Conservation (phyloP, 2,113 vertebrate species). For the Raja brachyura region DNA sequence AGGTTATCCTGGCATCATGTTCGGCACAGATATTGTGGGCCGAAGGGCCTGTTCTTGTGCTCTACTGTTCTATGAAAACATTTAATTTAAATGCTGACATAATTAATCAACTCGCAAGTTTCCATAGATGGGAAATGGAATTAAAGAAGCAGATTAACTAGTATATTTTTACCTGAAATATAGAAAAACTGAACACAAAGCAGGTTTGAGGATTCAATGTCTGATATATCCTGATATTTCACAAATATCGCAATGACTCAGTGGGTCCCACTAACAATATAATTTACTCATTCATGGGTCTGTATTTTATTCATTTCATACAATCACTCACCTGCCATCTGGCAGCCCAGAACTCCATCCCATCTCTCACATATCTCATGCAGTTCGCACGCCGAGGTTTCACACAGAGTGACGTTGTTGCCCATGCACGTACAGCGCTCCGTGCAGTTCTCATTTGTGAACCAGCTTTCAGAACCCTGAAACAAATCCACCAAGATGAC, state of each 20-base stretch:
- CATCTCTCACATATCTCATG: constrained; percentile 65
- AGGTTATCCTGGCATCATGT: too few relatives aligned
- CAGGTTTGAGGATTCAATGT: background rate
- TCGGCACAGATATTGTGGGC: too few relatives aligned
- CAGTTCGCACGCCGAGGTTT: constrained; percentile 67
- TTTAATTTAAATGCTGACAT: too few relatives aligned
- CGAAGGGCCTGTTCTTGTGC: too few relatives aligned
- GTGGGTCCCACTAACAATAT: background rate
- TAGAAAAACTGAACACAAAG: background rate
- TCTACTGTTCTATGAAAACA: too few relatives aligned
- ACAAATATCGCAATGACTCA: background rate
- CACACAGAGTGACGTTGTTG: constrained; percentile 54
- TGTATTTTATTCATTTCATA: background rate
- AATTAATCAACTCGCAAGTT: too few relatives aligned
- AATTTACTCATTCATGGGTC: background rate
- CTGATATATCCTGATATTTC: background rate
- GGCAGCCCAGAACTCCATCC: constrained; percentile 71
- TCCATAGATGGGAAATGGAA: too few relatives aligned
- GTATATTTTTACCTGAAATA: too few relatives aligned
- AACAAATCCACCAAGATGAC: background rate
- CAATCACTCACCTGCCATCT: constrained; percentile 63
- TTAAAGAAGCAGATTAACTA: too few relatives aligned
- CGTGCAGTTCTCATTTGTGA: constrained; percentile 57
- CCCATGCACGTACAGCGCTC: constrained; percentile 65
- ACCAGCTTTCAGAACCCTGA: constrained; percentile 72